A percentile compares a stretch with the other conserved stretches of the same genome.
phyloP scores from a whole-genome alignment of 2,113 vertebrate genomes.

The Anhinga anhinga region DNA sequence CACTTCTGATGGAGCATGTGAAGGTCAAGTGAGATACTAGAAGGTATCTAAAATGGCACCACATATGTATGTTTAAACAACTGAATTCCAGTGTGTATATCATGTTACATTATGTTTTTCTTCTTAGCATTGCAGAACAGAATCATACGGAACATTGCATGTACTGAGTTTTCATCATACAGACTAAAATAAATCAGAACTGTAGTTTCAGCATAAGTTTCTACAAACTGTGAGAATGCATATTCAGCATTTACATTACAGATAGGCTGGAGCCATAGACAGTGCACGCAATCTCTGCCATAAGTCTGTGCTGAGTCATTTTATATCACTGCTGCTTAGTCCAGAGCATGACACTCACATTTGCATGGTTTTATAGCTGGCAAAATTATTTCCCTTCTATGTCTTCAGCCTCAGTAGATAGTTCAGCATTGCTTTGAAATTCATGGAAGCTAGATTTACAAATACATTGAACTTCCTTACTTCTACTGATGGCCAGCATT shows the following conservation, averaged over 20 bases:
- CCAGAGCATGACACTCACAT: not conserved
- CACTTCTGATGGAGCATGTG: not conserved
- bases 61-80: not conserved
- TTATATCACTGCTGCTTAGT: not conserved
- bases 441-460: not conserved
- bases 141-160: not conserved
- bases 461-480: not conserved
- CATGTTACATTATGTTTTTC: not conserved
- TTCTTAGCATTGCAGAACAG: not conserved
- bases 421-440: not conserved
- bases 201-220: not conserved
- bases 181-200: not conserved
- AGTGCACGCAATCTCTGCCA: not conserved
- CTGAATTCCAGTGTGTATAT: not conserved
- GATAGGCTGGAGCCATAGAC: not conserved
- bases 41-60: not conserved
- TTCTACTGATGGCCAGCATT: not conserved
- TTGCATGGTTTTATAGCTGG: not conserved
- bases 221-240: not conserved
- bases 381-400: not conserved
- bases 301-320: not conserved
- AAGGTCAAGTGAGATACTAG: not conserved
- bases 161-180: not conserved
- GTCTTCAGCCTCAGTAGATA: not conserved
- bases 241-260: not conserved